Evolutionary conservation across 2,797 vertebrate species (phyloP).

Genomic region (Eulemur mongoz): DNA sequence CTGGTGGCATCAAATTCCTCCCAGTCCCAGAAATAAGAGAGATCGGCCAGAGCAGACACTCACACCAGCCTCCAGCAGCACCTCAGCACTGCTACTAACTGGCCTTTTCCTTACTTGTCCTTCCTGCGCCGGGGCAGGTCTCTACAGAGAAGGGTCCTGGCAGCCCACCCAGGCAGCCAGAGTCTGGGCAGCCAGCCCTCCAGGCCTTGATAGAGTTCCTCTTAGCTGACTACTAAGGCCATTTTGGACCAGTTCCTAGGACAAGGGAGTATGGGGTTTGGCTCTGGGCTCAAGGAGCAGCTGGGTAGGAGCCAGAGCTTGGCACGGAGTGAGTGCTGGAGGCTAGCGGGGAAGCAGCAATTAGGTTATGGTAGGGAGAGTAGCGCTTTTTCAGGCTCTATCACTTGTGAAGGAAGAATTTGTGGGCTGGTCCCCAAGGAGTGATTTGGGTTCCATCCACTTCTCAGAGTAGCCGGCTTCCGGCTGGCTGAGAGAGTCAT

Average conservation of each 20-base stretch:
- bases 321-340: background rate
- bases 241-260: constrained; percentile 58
- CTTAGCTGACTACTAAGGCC: constrained; percentile 12
- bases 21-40: background rate
- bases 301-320: constrained; percentile 58
- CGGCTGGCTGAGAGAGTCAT: background rate
- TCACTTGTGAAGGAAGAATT: background rate
- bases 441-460: background rate
- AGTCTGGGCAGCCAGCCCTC: background rate
- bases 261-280: constrained; percentile 64
- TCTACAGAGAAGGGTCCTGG: background rate
- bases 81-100: too few species aligned
- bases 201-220: background rate
- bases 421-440: background rate
- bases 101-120: background rate
- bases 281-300: constrained; percentile 22
- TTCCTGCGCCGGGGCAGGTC: background rate
- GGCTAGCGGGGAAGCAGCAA: background rate
- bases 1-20: background rate
- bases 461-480: background rate
- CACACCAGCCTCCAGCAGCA: background rate
- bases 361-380: background rate
- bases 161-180: constrained; percentile 31
- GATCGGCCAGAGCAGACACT: background rate
- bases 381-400: background rate